Base-by-base conservation (phyloP, 2,113 vertebrate genomes). In the Hippocampus abdominalis region DNA sequence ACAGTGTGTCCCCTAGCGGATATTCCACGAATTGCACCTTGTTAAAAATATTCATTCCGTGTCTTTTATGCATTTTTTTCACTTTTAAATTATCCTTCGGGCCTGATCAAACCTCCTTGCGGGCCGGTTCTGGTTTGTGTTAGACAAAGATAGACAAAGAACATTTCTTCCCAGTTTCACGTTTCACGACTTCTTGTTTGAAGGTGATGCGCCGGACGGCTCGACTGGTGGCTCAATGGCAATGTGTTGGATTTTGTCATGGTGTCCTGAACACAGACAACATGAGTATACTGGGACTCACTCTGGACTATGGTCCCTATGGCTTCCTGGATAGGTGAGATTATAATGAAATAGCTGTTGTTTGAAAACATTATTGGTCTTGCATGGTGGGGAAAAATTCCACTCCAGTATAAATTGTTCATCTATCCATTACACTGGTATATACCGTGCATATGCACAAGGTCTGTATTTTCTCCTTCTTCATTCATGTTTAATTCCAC, bases 201-300 rank as follows among this genome's bases (percentile, higher is more conserved):
- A 49, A 99, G 97, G 89, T 99, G 81, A 91, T 93, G 1, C 75
- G 54, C 1, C 91, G 95, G 6, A 99, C 97, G 0, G 97, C 96
- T 1, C 89, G 90, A 1, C 56, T 96, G 75, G 97, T 96, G 78
- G 96, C 96, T 0, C 96, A 95, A 5, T 99, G 97, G 97, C 97
- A 99, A 75, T 97, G 96, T 75, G 94, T 97, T 5, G 97, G 97
- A 39, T 99, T 99, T 79, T 99, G 97, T 87, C 97, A 99, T 0
- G 97, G 97, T 0, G 97, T 99, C 71, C 94, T 99, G 73, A 99
- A 99, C 79, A 99, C 97, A 0, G 97, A 99, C 79, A 99, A 99
- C 75, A 99, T 99, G 97, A 99, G 97, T 77, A 93, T 99, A 8
- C 76, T 97, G 79, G 97, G 97, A 44, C 90, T 99, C 0, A 98